Conservation (phyloP, 2,888 invertebrate genomes). For the Chydorus sphaericus region DNA sequence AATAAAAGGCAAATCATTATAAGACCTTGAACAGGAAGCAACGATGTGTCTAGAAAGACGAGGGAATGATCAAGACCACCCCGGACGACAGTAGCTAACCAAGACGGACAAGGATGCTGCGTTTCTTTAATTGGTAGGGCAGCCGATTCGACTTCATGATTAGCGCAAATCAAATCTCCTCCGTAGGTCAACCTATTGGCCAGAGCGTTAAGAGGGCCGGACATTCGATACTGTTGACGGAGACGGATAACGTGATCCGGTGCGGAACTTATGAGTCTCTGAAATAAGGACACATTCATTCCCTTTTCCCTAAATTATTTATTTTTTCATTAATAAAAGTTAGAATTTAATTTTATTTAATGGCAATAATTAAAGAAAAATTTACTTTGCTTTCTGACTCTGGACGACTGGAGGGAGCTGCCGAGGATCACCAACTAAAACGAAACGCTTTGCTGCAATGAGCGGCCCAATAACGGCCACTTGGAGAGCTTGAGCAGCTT, state of each 20-base stretch:
- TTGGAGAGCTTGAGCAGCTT: slow-evolving; percentile 80
- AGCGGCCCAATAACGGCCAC: slow-evolving; percentile 74
- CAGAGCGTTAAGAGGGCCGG: slow-evolving; percentile 58
- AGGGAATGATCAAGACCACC: slow-evolving; percentile 49
- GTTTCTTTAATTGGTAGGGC: slow-evolving; percentile 32
- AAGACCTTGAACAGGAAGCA: too few relatives aligned
- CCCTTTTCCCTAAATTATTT: slow-evolving; percentile 35
- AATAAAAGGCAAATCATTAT: too few relatives aligned
- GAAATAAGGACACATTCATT: slow-evolving; percentile 73
- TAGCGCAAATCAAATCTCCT: slow-evolving; percentile 55
- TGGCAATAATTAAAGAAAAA: too few relatives aligned
- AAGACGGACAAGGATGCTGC: slow-evolving; percentile 27
- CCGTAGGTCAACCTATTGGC: slow-evolving; percentile 74
- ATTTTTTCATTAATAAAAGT: not conserved
- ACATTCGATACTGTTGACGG: slow-evolving; percentile 84
- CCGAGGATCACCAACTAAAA: slow-evolving; percentile 86
- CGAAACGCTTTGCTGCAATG: slow-evolving; percentile 57
- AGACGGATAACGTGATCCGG: slow-evolving; percentile 45
- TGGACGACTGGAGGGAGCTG: slow-evolving; percentile 82
- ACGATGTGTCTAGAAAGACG: slow-evolving; percentile 54
- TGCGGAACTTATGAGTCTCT: slow-evolving; percentile 42
- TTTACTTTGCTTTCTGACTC: slow-evolving; percentile 55
- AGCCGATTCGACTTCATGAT: slow-evolving; percentile 44
- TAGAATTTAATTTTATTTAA: slow-evolving; percentile 17
- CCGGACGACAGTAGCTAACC: slow-evolving; percentile 46